phyloP scores from a whole-genome alignment of 2,888 invertebrate genomes.

The Aphidius colemani region DNA sequence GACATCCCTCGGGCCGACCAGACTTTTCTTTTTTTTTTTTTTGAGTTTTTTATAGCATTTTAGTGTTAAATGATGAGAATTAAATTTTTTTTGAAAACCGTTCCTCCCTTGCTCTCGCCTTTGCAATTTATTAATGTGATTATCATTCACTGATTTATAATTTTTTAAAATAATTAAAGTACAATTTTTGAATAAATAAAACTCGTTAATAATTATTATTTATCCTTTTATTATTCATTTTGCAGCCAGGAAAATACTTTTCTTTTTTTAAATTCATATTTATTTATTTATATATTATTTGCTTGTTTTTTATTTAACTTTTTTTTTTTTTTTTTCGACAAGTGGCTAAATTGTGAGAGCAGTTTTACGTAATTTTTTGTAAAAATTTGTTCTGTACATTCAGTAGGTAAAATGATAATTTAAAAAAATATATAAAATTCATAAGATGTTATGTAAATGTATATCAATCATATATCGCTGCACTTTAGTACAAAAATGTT shows the following conservation, averaged over 20 bases:
- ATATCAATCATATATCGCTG: conserved; percentile 52
- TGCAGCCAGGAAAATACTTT: too few relatives aligned
- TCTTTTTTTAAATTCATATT: conserved; percentile 15
- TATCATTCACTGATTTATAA: conserved; percentile 11
- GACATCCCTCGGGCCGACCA: conserved; percentile 32
- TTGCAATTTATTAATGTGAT: conserved; percentile 22
- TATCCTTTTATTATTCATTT: too few relatives aligned
- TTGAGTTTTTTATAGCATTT: conserved; percentile 11
- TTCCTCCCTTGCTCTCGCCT: conserved; percentile 15
- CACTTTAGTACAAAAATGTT: conserved; percentile 59
- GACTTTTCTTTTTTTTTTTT: conserved; percentile 4
- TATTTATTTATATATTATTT: conserved; percentile 7
- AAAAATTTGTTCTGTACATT: conserved; percentile 49
- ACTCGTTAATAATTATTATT: too few relatives aligned
- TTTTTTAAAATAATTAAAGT: not conserved
- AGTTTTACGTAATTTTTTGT: conserved; percentile 44
- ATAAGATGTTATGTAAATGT: conserved; percentile 14
- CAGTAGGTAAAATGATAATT: conserved; percentile 52
- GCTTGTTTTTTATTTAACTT: not conserved
- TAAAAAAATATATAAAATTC: conserved; percentile 24
- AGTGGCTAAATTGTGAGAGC: conserved; percentile 43
- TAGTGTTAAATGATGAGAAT: not conserved
- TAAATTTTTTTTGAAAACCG: conserved; percentile 6
- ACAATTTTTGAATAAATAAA: too few relatives aligned
- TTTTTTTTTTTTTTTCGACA: conserved; percentile 11